Base-by-base conservation (phyloP, 2,888 invertebrate genomes). In the Endotricha flammealis region DNA sequence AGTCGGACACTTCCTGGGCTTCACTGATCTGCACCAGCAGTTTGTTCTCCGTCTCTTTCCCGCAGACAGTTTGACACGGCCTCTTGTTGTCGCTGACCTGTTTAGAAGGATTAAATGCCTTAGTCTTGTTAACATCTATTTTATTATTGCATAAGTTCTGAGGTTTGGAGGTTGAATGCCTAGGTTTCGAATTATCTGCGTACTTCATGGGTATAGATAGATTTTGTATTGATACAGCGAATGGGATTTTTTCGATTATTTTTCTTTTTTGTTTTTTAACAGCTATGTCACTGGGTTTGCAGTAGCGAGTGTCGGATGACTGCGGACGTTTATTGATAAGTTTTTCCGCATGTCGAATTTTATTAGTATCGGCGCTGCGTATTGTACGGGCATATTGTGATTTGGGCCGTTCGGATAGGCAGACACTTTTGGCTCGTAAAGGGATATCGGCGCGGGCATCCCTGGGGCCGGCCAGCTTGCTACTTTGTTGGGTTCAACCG, bases 1-100 rank as follows among this genome's bases (percentile, higher is more conserved):
- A 89, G 79, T 90, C 88, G 20, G 77, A 75, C 68, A 88, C 86
- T 87, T 88, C 80, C 52, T 87, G 75, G 88, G 90, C 88, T 88
- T 89, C 89, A 50, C 87, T 82, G 72, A 90, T 89, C 72, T 87
- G 82, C 64, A 79, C 68, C 67, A 90, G 65, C 66, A 87, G 64
- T 60, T 75, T 80, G 71, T 87, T 87, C 67, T 85, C 77, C 55
- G 86, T 87, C 73, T 77, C 86, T 67, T 69, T 83, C 64, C 73
- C 77, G 55, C 75, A 53, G 57, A 60, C 53, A 42, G 65, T 64
- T 48, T 79, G 64, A 54, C 83, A 83, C 78, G 79, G 75, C 77
- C 78, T 81, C 81, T 72, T 78, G 66, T 72, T 69, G 56, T 73
- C 76, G 65, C 67, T 63, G 66, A 78, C 85, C 83, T 83, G 83